Base-by-base conservation (phyloP, 2,113 vertebrate species). In the Xyliphius kryptos region DNA sequence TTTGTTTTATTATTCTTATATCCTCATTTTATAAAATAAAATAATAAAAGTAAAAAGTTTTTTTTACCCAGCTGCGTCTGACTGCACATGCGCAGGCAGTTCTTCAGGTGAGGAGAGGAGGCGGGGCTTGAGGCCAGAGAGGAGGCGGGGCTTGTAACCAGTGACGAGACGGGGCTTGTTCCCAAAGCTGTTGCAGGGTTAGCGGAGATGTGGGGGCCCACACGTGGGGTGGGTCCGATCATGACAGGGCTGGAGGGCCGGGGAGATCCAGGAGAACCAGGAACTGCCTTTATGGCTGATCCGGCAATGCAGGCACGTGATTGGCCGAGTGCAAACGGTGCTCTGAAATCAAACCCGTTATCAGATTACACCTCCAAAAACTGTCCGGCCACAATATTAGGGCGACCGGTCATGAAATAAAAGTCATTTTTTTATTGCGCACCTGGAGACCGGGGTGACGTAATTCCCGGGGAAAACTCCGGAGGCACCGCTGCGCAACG, bases 401-500 rank as follows among this genome's bases (percentile, higher is more conserved):
- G 26, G 7, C 4, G 7, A 32, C 26, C 26, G 4, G 26, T 32
- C 1, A 32, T 46, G 6, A 6, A 46, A n/a, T 12, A 41, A n/a
- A 14, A 4, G 6, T 13, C 43, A n/a, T n/a, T 6, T n/a, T 2
- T 10, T n/a, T n/a, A 11, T 46, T 13, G 2, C 49, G 59, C 75
- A 98, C 96, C 96, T 94, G 78, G 94, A 98, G 68, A 97, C 91
- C 0, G 95, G 95, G 0, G 93, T 98, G 78, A 98, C 95, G 0
- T 99, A 98, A 84, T 99, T 99, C 54, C 96, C 95, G 0, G 96
- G 96, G 74, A 99, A 99, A 69, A 99, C 95, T 0, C 96, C 96
- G 0, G 93, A 96, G 63, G 89, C 86, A 0, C 92, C 95, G 0
- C 89, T 93, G 73, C 92, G 86, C 73, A 99, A 79, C 0, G 96